Evolutionary conservation across 1,140 invertebrate genomes (phyloP).

Genomic region (Ceratina australensis): DNA sequence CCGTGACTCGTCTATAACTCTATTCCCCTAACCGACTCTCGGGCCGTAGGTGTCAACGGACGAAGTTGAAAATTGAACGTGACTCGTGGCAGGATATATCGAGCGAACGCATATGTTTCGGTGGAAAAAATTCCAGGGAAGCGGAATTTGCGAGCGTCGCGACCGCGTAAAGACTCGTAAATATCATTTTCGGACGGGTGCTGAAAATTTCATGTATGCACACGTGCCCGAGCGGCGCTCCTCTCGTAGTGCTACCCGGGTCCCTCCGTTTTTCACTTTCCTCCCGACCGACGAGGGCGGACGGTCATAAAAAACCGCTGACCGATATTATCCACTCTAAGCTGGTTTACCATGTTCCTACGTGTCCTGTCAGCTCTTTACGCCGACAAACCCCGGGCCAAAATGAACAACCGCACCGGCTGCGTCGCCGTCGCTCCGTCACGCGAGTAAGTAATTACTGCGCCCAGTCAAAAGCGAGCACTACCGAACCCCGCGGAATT

Average conservation of each 20-base stretch:
- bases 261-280: conserved; percentile 27
- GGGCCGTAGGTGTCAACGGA: not conserved
- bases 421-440: conserved; percentile 25
- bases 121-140: not conserved
- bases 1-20: not conserved
- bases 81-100: not conserved
- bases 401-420: conserved; percentile 15
- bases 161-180: conserved; percentile 4
- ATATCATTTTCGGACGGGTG: conserved; percentile 5
- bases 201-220: conserved; percentile 23
- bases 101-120: not conserved
- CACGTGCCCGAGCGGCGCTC: conserved; percentile 11
- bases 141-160: not conserved
- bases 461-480: conserved; percentile 11
- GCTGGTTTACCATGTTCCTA: conserved; percentile 40
- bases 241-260: not conserved
- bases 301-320: conserved; percentile 52
- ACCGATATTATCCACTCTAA: conserved; percentile 55
- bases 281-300: not conserved
- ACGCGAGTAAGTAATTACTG: conserved; percentile 51
- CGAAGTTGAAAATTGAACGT: not conserved
- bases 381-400: conserved; percentile 35
- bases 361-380: conserved; percentile 46
- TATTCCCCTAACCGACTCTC: no score
- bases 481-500: no score